A percentile compares a stretch with the other conserved stretches of the same genome.
Conservation (phyloP, 2,797 vertebrate genomes). For the Dromococcyx pavoninus region DNA sequence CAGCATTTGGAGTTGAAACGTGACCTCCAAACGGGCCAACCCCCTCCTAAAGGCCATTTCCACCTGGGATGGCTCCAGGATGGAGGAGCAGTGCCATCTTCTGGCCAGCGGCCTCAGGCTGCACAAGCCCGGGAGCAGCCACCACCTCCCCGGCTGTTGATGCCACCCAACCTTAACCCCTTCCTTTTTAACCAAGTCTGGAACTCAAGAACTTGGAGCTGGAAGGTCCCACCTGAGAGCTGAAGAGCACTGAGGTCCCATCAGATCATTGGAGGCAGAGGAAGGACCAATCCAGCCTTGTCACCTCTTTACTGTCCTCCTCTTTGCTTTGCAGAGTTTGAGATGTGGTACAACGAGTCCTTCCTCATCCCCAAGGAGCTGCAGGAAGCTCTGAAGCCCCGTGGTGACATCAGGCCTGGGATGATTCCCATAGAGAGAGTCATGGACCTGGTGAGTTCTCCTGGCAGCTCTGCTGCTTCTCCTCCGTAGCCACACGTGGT, state of each 20-base stretch:
- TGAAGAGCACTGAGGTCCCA: accelerated
- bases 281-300: background rate
- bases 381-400: slow-evolving; percentile 58
- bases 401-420: slow-evolving; percentile 74
- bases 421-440: slow-evolving; percentile 76
- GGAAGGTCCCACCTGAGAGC: background rate
- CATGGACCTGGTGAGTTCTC: slow-evolving; percentile 77
- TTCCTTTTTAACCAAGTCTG: background rate
- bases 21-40: background rate
- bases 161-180: background rate
- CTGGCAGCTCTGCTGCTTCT: background rate
- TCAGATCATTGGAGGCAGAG: background rate
- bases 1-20: background rate
- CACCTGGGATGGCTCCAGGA: background rate
- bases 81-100: background rate
- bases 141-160: too few species aligned
- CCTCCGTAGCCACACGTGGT: background rate
- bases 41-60: accelerated
- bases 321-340: slow-evolving; percentile 80
- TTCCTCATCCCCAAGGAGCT: slow-evolving; percentile 78
- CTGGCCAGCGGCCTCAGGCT: background rate
- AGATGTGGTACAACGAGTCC: slow-evolving; percentile 86
- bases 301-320: background rate
- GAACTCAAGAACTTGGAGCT: background rate
- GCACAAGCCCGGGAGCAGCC: too few species aligned